phyloP scores from a whole-genome alignment of 2,888 invertebrate species.

The Clivina fossor region DNA sequence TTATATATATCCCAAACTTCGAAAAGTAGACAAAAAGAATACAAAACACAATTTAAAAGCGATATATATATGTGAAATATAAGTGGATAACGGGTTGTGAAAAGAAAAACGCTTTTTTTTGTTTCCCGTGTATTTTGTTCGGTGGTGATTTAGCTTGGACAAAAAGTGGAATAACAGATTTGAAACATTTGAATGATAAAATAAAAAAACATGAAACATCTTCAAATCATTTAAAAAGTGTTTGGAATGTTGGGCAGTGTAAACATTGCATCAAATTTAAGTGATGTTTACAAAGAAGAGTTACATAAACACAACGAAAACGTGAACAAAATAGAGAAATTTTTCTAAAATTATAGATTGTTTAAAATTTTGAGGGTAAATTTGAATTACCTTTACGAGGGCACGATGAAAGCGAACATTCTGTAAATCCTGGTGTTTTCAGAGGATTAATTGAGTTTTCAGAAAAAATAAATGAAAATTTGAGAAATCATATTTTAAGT shows the following conservation, averaged over 20 bases:
- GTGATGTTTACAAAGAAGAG: slow-evolving; percentile 31
- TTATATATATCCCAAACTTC: not conserved
- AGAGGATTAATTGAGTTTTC: slow-evolving; percentile 40
- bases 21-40: not conserved
- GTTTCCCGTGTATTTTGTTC: slow-evolving; percentile 42
- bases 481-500: slow-evolving; percentile 38
- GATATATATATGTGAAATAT: not conserved
- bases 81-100: slow-evolving; percentile 6
- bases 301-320: slow-evolving; percentile 29
- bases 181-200: not conserved
- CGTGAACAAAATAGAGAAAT: slow-evolving; percentile 38
- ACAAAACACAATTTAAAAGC: slow-evolving; percentile 7
- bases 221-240: not conserved
- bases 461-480: slow-evolving; percentile 32
- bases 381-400: slow-evolving; percentile 41
- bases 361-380: slow-evolving; percentile 41
- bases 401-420: slow-evolving; percentile 38
- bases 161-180: slow-evolving; percentile 32
- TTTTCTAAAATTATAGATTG: slow-evolving; percentile 40
- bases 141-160: slow-evolving; percentile 35
- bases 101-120: slow-evolving; percentile 36
- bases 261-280: slow-evolving; percentile 36
- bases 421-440: slow-evolving; percentile 39
- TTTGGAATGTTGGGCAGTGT: slow-evolving; percentile 27
- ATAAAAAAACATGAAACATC: slow-evolving; percentile 9